Evolutionary conservation across 2,888 invertebrate species (phyloP), one percentile per base, ranked within the genome.

Genomic region (Tipula lateralis): DNA sequence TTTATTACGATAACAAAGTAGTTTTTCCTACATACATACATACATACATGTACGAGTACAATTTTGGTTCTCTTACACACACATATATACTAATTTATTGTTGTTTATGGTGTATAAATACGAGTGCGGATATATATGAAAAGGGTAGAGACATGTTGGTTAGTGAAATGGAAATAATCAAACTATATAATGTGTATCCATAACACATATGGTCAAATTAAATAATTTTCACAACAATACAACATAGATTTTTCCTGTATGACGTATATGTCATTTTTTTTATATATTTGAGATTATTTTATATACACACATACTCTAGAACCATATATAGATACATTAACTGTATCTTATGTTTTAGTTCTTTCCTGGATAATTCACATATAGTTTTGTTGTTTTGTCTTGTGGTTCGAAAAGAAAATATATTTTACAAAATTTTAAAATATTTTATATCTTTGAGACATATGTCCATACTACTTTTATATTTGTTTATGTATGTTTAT

Each of bases 141-240:
- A 66, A 66, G 66, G 66, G 66, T 66, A 66, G 24, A 66, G 7
- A 66, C 19, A 66, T 24, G 24, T 66, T 66, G 66, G 66, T 66
- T 66, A 66, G 66, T 66, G 66, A 66, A 66, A 66, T 66, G 66
- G 66, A 66, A 66, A 66, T 66, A 66, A 66, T 66, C 66, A 66
- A 66, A 66, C 24, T 66, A 6, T 66, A 24, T 32, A 32, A 32
- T 44, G 6, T 66, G 24, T 66, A 66, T 24, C 66, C 66, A 66
- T 66, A 66, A 66, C 66, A 66, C 66, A 66, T 66, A 66, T 66
- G 66, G 66, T 66, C 66, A 66, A 66, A 66, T 66, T 66, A 66
- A 66, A 66, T 66, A 66, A 66, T 66, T 66, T 66, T 24, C 66
- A 66, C 66, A 66, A 66, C 66, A 66, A 66, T 66, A 66, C 2